Evolutionary conservation across 2,888 invertebrate genomes (phyloP), one percentile per base, ranked within the genome.

Genomic region (Brenthis daphne): DNA sequence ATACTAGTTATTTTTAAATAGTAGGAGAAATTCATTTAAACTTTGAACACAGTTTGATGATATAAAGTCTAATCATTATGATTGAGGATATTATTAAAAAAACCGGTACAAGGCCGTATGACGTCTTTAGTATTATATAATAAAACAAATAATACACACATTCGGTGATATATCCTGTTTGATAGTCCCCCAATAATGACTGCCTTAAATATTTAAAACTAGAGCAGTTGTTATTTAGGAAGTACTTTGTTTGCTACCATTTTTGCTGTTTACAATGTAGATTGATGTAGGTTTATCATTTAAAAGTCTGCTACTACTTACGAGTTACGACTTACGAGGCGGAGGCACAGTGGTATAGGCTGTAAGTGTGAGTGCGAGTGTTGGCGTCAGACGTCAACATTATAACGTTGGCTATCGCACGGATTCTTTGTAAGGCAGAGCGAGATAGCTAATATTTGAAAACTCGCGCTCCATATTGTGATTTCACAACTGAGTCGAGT

Each of bases 361-460:
- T 11, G 51, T n/a, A 20, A 11, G 13, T 61, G 48, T 67, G 55
- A 37, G 48, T n/a, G 60, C 11, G 55, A 29, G 55, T 37, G 50
- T 65, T 61, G 48, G 63, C 57, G 63, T 55, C 11, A 43, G 37
- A 11, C 37, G 37, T 43, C 11, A 43, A 56, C 57, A 61, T 33
- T 16, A 11, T 14, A 54, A 57, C 69, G 64, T 14, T 8, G 55
- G 2, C 33, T 37, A 14, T 11, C 54, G 13, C 53, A 29, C n/a
- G 37, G 33, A 67, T 14, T 50, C 33, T 53, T 14, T 50, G 56
- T 14, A 43, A 43, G 53, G 13, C n/a, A 33, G 72, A 74, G 64
- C 29, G 72, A 70, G 71, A 75, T 51, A 50, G 65, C 58, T 14
- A 24, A 61, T 50, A 56, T 66, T 65, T 67, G 60, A 65, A 57